These are phyloP conservation scores for Dendrocincla fuliginosa DNA, from an alignment of 2,797 vertebrate genomes.

Conservation along the genomic window DNA sequence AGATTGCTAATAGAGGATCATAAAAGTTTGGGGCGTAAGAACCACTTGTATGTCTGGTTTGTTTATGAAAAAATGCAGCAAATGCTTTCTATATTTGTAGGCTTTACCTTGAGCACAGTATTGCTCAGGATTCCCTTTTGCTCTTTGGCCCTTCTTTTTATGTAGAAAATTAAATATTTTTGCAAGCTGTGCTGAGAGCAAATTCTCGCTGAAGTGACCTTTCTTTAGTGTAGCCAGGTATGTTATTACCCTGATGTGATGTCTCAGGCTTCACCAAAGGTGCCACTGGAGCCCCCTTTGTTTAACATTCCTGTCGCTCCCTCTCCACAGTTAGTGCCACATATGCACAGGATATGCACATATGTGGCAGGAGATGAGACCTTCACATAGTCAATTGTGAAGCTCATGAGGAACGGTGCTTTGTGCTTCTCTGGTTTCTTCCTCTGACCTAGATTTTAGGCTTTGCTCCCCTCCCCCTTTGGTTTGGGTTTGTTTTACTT, in stretches of 20 bases:
- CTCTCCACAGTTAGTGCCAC: not conserved
- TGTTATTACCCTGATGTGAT: not conserved
- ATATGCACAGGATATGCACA: not conserved
- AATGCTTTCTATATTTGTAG: not conserved
- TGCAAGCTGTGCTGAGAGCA: not conserved
- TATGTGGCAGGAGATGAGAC: not conserved
- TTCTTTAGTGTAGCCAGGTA: not conserved
- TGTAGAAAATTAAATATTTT: not conserved
- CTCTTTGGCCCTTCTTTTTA: not conserved
- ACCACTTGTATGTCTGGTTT: not conserved
- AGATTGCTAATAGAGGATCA: not conserved
- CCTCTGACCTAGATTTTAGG: slow-evolving; percentile 29
- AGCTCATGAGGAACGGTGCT: not conserved
- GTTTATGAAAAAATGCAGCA: not conserved
- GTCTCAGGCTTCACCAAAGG: not conserved
- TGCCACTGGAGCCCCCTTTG: not conserved
- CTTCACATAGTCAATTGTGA: not conserved
- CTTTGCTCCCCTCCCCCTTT: not conserved
- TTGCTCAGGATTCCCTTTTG: not conserved
- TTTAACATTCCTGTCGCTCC: not conserved
- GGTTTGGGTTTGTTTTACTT: slow-evolving; percentile 42
- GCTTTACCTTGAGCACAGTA: not conserved
- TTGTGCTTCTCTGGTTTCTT: not conserved
- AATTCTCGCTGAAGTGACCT: not conserved
- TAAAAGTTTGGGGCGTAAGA: slow-evolving; percentile 24